Evolutionary conservation across 1,140 invertebrate genomes (phyloP).

Genomic region (Eriosoma lanigerum): DNA sequence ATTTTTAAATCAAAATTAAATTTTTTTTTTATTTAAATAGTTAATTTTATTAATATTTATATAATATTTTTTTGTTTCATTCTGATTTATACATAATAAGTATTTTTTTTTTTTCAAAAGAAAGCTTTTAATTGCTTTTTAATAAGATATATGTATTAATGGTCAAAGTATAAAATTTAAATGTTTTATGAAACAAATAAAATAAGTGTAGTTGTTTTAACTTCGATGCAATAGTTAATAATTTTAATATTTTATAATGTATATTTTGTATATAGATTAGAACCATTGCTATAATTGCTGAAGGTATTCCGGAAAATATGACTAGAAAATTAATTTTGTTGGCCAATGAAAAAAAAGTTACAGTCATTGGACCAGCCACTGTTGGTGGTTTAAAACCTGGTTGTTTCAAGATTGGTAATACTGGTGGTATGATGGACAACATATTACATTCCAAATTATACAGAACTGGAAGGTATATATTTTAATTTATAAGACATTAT

Average conservation of each 20-base stretch:
- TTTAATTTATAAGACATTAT: not conserved
- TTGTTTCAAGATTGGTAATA: constrained; percentile 99
- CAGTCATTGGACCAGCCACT: constrained; percentile 95
- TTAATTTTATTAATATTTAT: too few species aligned
- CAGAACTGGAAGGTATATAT: constrained; percentile 74
- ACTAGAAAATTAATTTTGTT: constrained; percentile 91
- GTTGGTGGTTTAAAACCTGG: constrained; percentile 98
- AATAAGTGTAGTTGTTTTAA: too few species aligned
- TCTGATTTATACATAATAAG: too few species aligned
- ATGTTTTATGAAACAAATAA: too few species aligned
- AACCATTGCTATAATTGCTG: constrained; percentile 97
- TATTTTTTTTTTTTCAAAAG: too few species aligned
- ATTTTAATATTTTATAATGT: not conserved
- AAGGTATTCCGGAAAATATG: constrained; percentile 98
- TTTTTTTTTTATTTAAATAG: too few species aligned
- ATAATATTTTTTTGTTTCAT: too few species aligned
- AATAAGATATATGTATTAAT: too few species aligned
- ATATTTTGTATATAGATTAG: constrained; percentile 67
- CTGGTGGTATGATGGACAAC: constrained; percentile 99
- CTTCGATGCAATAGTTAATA: too few species aligned
- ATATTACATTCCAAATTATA: constrained; percentile 97
- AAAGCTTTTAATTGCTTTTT: too few species aligned
- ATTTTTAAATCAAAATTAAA: too few species aligned
- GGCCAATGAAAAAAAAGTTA: constrained; percentile 79
- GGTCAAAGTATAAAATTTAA: too few species aligned